These are phyloP conservation scores for Porphyrio hochstetteri DNA, from an alignment of 2,113 vertebrate species.

Conservation along the genomic window DNA sequence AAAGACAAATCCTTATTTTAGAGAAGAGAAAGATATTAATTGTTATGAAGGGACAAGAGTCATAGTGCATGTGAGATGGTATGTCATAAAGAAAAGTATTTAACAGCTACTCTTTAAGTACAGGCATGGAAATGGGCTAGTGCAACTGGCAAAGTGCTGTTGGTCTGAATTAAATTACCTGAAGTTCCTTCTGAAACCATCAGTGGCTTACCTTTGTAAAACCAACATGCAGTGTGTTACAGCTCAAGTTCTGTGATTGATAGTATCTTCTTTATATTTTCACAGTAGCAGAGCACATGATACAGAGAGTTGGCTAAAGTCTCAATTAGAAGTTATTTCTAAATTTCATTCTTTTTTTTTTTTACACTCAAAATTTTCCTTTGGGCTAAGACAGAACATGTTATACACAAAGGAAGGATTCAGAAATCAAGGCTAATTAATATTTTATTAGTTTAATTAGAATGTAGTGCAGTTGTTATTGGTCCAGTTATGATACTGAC, in stretches of 20 bases:
- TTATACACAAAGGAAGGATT: background rate
- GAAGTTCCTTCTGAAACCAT: background rate
- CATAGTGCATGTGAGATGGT: background rate
- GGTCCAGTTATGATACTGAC: background rate
- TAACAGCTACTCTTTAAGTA: background rate
- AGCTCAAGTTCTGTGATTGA: background rate
- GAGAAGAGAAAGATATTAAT: background rate
- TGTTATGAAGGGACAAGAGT: background rate
- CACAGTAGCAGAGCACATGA: background rate
- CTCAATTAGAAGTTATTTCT: background rate
- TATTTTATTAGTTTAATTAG: background rate
- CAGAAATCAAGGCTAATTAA: background rate
- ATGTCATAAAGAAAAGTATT: background rate
- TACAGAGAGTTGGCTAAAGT: background rate
- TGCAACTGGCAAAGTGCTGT: background rate
- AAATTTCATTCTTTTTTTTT: background rate
- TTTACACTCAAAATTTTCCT: background rate
- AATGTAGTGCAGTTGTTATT: background rate
- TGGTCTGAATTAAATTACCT: background rate
- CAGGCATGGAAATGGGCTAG: background rate
- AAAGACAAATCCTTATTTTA: background rate
- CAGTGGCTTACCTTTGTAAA: background rate
- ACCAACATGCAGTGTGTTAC: background rate
- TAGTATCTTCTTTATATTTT: background rate
- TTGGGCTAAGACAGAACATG: background rate